Evolutionary conservation across 2,888 invertebrate species (phyloP).

Genomic region (Germaria angustata): DNA sequence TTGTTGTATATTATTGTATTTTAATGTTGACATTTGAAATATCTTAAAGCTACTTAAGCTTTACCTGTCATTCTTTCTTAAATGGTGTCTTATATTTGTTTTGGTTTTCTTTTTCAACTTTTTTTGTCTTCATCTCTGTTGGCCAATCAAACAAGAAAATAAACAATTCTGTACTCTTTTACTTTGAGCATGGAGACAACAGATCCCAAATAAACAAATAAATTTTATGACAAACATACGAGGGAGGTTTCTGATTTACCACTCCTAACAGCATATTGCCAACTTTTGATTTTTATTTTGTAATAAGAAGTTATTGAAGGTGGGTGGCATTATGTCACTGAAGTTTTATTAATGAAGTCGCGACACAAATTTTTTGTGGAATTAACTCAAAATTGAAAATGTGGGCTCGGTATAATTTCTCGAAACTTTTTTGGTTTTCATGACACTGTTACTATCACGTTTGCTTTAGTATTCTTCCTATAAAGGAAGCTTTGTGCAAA

Average conservation of each 20-base stretch:
- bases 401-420: too few relatives aligned
- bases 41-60: conserved; percentile 67
- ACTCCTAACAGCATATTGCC: too few relatives aligned
- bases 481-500: too few relatives aligned
- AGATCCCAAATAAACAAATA: conserved; percentile 23
- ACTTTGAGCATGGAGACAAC: background rate
- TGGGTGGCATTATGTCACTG: too few relatives aligned
- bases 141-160: conserved; percentile 40
- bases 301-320: too few relatives aligned
- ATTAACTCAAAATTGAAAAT: too few relatives aligned
- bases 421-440: too few relatives aligned
- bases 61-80: conserved; percentile 65
- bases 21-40: conserved; percentile 65
- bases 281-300: too few relatives aligned
- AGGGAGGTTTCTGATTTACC: background rate
- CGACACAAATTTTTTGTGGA: too few relatives aligned
- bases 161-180: conserved; percentile 42
- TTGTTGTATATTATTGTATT: conserved; percentile 48
- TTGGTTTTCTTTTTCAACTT: conserved; percentile 8
- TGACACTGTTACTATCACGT: too few relatives aligned
- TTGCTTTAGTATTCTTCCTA: too few relatives aligned
- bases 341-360: too few relatives aligned
- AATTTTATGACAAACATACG: background rate
- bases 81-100: conserved; percentile 59
- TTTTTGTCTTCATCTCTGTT: conserved; percentile 15